phyloP scores from a whole-genome alignment of 2,113 vertebrate genomes.

The Ranitomeya imitator region DNA sequence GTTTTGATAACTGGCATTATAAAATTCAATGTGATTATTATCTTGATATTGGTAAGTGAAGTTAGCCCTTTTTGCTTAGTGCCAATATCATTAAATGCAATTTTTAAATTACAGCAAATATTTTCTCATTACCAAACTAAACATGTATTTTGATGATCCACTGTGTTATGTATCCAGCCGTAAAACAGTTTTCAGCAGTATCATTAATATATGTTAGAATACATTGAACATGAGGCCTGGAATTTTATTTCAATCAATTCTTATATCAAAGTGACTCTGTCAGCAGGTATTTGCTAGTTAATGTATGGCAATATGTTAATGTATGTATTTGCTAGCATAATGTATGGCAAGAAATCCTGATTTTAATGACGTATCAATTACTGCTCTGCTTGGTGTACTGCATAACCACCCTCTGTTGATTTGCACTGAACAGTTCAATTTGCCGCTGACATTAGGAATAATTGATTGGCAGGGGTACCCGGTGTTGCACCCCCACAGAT shows the following conservation, averaged over 20 bases:
- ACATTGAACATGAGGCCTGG: neutral
- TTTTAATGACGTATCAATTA: too few species aligned
- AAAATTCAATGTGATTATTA: conserved; percentile 27
- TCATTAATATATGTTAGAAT: conserved; percentile 2
- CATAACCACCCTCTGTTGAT: too few species aligned
- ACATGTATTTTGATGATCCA: neutral
- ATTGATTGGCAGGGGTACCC: too few species aligned
- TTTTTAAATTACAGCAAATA: neutral
- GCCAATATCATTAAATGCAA: conserved; percentile 2
- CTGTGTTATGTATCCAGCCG: neutral
- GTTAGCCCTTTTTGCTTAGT: neutral
- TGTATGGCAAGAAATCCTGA: too few species aligned
- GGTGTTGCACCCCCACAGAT: too few species aligned
- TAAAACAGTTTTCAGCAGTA: conserved; percentile 11
- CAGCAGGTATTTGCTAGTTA: too few species aligned
- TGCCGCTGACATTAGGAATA: too few species aligned
- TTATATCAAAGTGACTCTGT: too few species aligned
- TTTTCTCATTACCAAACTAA: conserved; percentile 23
- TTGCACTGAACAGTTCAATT: too few species aligned
- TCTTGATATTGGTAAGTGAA: neutral
- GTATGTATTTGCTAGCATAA: too few species aligned
- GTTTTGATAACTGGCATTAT: conserved; percentile 43
- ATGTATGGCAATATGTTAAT: too few species aligned
- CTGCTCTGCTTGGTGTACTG: too few species aligned
- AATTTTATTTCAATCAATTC: neutral